Conservation (phyloP, 2,888 invertebrate species). For the Melinaea menophilus region DNA sequence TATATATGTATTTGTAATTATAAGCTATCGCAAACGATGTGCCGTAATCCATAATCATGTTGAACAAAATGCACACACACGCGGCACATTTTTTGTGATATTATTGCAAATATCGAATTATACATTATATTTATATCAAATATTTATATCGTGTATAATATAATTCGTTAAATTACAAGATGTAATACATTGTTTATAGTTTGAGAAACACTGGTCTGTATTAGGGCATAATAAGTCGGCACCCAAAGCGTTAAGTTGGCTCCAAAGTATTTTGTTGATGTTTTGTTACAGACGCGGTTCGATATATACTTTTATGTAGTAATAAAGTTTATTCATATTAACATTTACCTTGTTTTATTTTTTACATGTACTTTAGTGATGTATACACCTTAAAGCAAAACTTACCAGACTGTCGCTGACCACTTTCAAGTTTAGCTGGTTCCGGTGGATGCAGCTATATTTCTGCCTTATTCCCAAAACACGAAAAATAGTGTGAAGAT, state of each 20-base stretch:
- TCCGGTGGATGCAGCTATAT: too few species aligned
- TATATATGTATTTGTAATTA: constrained; percentile 43
- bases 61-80: constrained; percentile 3
- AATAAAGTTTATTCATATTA: constrained; percentile 77
- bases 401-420: background rate
- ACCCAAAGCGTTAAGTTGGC: constrained; percentile 72
- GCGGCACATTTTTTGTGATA: constrained; percentile 40
- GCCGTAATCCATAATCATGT: background rate
- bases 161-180: constrained; percentile 11
- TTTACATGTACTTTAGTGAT: too few species aligned
- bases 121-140: constrained; percentile 16
- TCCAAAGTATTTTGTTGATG: constrained; percentile 76
- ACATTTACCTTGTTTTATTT: constrained; percentile 40
- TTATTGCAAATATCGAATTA: constrained; percentile 14
- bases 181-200: constrained; percentile 36
- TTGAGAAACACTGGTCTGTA: constrained; percentile 76
- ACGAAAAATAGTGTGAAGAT: too few species aligned
- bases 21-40: constrained; percentile 42
- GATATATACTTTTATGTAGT: constrained; percentile 73
- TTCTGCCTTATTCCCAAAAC: too few species aligned
- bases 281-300: constrained; percentile 69
- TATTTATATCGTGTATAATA: constrained; percentile 9
- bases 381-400: too few species aligned
- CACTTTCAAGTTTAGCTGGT: background rate
- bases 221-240: constrained; percentile 68